A percentile compares a stretch with the other conserved stretches of the same genome.
Evolutionary conservation across 2,797 vertebrate genomes (phyloP).

Genomic region (Borostomias antarcticus): DNA sequence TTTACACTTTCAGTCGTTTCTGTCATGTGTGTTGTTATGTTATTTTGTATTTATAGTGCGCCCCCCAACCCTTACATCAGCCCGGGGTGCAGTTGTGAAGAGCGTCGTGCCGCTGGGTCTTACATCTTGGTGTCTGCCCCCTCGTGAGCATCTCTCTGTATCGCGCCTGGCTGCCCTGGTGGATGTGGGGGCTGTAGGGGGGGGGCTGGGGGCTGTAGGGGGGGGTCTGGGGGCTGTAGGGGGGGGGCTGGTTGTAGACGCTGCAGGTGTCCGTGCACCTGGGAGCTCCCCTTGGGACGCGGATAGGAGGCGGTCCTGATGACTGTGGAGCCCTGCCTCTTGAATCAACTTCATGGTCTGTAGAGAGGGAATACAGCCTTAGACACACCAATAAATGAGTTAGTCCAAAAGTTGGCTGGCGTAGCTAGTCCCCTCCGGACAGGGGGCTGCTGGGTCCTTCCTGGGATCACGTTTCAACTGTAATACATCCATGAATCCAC

Average conservation of each 20-base stretch:
- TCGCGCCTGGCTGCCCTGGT: slow-evolving; percentile 67
- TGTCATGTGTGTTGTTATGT: no score
- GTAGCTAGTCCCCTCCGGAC: no score
- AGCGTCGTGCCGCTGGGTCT: slow-evolving; percentile 14
- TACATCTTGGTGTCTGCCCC: slow-evolving; percentile 53
- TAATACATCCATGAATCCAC: no score
- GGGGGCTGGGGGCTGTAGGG: slow-evolving; percentile 63
- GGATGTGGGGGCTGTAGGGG: slow-evolving; percentile 51
- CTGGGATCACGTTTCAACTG: no score
- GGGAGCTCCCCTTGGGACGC: slow-evolving; percentile 9
- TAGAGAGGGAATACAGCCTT: slow-evolving; percentile 12
- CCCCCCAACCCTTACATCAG: no score
- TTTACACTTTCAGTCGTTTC: no score
- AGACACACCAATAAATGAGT: background rate
- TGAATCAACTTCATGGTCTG: slow-evolving; percentile 24
- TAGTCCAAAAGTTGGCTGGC: no score
- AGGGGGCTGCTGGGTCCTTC: no score
- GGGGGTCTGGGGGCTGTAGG: slow-evolving; percentile 57
- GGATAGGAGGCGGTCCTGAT: slow-evolving; percentile 10
- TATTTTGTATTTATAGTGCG: no score
- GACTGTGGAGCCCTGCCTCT: slow-evolving; percentile 1
- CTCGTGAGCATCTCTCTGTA: slow-evolving; percentile 62
- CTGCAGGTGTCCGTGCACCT: slow-evolving; percentile 32
- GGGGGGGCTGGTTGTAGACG: slow-evolving; percentile 28
- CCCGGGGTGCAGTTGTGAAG: background rate